Percentiles rank a stretch among this genome's conserved stretches.
Evolutionary conservation across 64 coral and sea anemone species (phyloP).

Genomic region (Dendrophyllia cribrosa): DNA sequence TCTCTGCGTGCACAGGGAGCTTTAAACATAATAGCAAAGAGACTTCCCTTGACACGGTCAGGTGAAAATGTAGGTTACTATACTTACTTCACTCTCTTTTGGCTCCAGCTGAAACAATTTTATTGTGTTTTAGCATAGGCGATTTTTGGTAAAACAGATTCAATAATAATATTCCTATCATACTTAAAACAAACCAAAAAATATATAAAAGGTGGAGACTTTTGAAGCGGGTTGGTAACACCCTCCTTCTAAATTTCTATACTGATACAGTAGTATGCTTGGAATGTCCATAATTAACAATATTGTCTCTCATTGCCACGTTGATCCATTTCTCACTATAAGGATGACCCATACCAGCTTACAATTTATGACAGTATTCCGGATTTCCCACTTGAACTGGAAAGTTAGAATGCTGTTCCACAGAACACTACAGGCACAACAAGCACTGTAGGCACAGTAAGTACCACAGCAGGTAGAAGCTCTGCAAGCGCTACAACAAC

Average conservation of each 20-base stretch:
- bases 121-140: background rate
- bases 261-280: background rate
- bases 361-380: slow-evolving; percentile 1
- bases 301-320: background rate
- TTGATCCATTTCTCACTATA: background rate
- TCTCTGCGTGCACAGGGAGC: background rate
- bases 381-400: background rate
- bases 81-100: background rate
- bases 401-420: background rate
- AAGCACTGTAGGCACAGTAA: background rate
- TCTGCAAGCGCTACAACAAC: background rate
- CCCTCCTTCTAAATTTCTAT: background rate
- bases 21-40: background rate
- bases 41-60: background rate
- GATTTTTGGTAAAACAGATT: background rate
- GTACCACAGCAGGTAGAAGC: background rate
- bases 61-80: slow-evolving; percentile 14
- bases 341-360: slow-evolving; percentile 9
- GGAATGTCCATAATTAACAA: background rate
- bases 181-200: background rate
- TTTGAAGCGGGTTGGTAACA: background rate
- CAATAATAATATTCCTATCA: slow-evolving; percentile 3
- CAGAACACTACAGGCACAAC: background rate
- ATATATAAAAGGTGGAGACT: background rate
- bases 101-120: background rate